Evolutionary conservation across 2,113 vertebrate genomes (phyloP), one percentile per base, ranked within the genome.

Genomic region (Hyperopisus bebe): DNA sequence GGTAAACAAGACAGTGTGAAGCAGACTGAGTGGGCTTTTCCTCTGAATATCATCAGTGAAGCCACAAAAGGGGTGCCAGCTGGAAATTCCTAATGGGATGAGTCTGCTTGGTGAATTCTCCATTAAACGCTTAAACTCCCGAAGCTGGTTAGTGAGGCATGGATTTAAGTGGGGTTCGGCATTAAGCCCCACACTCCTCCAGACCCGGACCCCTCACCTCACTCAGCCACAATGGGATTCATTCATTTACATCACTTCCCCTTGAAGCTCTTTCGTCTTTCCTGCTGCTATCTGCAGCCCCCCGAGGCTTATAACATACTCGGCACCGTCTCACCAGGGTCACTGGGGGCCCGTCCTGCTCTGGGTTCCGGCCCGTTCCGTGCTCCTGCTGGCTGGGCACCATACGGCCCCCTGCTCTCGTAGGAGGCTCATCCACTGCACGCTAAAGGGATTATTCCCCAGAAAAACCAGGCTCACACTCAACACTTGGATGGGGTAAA

Each of bases 371-470:
- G 3, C 82, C 15, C 39, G 17, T 42, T 15, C 35, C 15, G 17
- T 17, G 77, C 27, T 44, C 35, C 3, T 19, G 13, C 39, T 44
- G 39, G 39, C 35, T 82, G 19, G 7, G 82, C 82, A 44, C 82
- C 42, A 21, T 11, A 24, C 24, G 7, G 17, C 39, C 6, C 87
- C 50, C 53, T 5, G 53, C 9, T 15, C 53, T 86, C 77, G 42
- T 19, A 21, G 53, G 77, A 89, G 86, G 84, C 85, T 89, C 66
- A 88, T 89, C 84, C 48, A 51, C 86, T 24, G 31, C 86, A 74
- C 88, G 86, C 13, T 88, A 88, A 90, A 31, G 17, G 80, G 89
- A 90, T 88, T 90, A 88, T 74, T 91, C 66, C 85, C 44, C 74
- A 86, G 53, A 46, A 88, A 90, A 88, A 88, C 31, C 58, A 17